phyloP scores from a whole-genome alignment of 1,140 invertebrate species.

The Doryteuthis pealeii region DNA sequence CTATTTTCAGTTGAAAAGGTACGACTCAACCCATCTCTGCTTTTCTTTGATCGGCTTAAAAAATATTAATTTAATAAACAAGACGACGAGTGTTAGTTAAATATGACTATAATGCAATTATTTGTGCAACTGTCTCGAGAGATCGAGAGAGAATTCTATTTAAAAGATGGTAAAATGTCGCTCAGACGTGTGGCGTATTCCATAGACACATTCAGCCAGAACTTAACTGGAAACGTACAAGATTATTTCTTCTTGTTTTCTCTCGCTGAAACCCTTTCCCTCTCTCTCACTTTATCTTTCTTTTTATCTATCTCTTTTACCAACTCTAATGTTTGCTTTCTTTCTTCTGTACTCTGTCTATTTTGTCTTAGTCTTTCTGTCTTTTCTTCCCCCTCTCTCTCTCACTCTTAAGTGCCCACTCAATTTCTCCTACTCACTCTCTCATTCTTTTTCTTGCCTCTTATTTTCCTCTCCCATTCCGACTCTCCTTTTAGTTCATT shows the following conservation, averaged over 20 bases:
- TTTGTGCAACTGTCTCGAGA: no score
- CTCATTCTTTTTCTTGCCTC: background rate
- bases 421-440: background rate
- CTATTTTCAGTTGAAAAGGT: no score
- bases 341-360: background rate
- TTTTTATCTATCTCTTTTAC: background rate
- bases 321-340: background rate
- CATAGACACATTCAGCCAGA: no score
- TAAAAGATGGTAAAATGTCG: no score
- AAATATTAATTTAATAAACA: no score
- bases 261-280: background rate
- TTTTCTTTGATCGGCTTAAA: no score
- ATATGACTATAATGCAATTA: no score
- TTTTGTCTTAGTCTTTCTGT: background rate
- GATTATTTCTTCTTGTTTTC: background rate
- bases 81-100: no score
- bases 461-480: background rate
- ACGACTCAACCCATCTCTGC: no score
- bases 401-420: background rate
- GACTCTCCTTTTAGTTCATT: background rate
- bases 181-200: no score
- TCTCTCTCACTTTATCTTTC: background rate
- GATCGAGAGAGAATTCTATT: no score
- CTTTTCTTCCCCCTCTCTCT: background rate
- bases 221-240: no score